Evolutionary conservation across 2,797 vertebrate genomes (phyloP).

Genomic region (Morelia viridis): DNA sequence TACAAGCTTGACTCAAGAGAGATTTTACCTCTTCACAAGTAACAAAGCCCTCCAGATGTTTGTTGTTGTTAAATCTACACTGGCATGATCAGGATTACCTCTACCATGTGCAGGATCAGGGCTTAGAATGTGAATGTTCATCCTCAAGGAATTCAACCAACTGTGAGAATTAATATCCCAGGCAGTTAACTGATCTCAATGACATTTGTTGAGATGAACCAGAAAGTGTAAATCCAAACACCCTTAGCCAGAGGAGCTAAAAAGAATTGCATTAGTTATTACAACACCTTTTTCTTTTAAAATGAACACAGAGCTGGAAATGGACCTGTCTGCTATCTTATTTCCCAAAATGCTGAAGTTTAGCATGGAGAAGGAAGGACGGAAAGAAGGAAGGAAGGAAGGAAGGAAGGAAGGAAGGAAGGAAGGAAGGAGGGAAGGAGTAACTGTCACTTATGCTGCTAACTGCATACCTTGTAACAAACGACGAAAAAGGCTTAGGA

Average conservation of each 20-base stretch:
- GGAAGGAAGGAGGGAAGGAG: neutral
- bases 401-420: neutral
- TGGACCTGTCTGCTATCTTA: neutral
- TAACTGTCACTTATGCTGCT: neutral
- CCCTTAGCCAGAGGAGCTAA: neutral
- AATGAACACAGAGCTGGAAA: neutral
- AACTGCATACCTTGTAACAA: neutral
- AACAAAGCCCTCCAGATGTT: neutral
- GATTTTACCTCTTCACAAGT: neutral
- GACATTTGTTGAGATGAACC: neutral
- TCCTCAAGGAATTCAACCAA: neutral
- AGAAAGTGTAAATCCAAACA: neutral
- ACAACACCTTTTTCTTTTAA: neutral
- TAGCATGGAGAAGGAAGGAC: neutral
- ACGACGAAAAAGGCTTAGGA: neutral
- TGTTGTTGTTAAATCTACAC: neutral
- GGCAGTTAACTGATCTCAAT: neutral
- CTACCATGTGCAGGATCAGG: neutral
- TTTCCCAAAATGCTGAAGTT: neutral
- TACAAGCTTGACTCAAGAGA: neutral
- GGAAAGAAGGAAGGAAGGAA: too few species aligned
- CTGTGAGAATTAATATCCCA: neutral
- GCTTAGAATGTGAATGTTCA: neutral
- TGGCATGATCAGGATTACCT: neutral
- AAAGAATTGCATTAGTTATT: neutral